Base-by-base conservation (phyloP, 2,113 vertebrate species). In the Pavo muticus region DNA sequence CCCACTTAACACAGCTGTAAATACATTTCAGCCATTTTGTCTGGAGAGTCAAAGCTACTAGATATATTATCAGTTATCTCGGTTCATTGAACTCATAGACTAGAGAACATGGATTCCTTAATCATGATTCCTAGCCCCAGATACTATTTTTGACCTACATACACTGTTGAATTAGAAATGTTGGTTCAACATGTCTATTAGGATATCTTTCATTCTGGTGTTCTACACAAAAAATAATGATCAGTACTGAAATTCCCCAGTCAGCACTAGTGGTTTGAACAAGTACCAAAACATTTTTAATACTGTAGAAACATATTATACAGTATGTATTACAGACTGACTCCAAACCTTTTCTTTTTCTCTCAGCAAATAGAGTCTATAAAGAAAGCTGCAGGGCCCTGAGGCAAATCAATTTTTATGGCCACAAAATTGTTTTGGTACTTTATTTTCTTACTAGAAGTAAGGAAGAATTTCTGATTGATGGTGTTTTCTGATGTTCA, bases 391-490 rank as follows among this genome's bases (percentile, higher is more conserved):
- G 40, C 10, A 77, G 42, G 91, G 84, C 47, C 86, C 85, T 84
- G 12, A 84, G 15, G 20, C 16, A 92, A 90, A 96, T 92, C 84
- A 89, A 93, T 96, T 96, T 97, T 92, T 96, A 95, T 82, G 44
- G 44, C 29, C 54, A 76, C 47, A 70, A 88, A 93, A 81, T 94
- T 80, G 14, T 42, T 96, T 95, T 78, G 6, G 37, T 92, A n/a
- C 65, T 96, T 95, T 94, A 91, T 78, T 78, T 94, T 74, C 37
- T 50, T 47, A 84, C 37, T 85, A 71, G 59, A 74, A 85, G 16
- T 48, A 39, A 93, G 8, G 70, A 94, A 92, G 60, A 90, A 81
- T 87, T 39, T 86, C 77, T 95, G 42, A 95, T 84, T 84, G 72
- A 91, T 96, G 64, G 32, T 72, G 13, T 84, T 91, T 95, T 87